phyloP scores from a whole-genome alignment of 2,113 vertebrate genomes.

The Notechis scutatus region DNA sequence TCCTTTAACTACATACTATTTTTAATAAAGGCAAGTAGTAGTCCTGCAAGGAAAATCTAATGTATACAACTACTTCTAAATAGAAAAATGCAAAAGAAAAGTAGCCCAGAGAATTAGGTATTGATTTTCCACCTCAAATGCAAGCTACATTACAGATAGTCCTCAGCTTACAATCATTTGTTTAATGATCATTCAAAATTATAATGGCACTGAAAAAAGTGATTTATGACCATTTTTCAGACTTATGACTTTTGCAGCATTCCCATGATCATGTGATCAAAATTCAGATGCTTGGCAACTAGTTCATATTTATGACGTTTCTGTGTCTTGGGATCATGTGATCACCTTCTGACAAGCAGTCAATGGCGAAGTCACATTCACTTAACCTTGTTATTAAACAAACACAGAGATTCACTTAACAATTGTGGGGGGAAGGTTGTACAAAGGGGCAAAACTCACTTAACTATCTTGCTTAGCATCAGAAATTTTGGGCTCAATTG shows the following conservation, averaged over 20 bases:
- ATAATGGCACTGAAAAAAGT: background rate
- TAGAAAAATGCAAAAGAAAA: background rate
- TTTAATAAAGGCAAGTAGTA: background rate
- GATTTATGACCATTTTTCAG: background rate
- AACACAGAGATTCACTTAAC: background rate
- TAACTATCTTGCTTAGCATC: background rate
- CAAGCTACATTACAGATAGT: background rate
- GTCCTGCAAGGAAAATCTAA: background rate
- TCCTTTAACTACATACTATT: background rate
- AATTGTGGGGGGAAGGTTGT: background rate
- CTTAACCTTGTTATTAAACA: background rate
- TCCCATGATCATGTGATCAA: background rate
- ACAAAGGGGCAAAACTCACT: background rate
- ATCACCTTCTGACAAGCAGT: background rate
- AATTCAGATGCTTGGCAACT: background rate
- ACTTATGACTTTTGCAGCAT: background rate
- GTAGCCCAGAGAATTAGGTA: background rate
- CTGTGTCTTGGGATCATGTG: background rate
- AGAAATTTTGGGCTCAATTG: background rate
- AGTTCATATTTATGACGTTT: background rate
- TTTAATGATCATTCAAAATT: background rate
- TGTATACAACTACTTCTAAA: background rate
- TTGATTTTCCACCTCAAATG: background rate
- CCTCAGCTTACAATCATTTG: background rate
- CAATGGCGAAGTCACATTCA: background rate